A percentile compares a stretch with the other conserved stretches of the same genome.
phyloP scores from a whole-genome alignment of 2,797 vertebrate species.

The Macrochelys suwanniensis region DNA sequence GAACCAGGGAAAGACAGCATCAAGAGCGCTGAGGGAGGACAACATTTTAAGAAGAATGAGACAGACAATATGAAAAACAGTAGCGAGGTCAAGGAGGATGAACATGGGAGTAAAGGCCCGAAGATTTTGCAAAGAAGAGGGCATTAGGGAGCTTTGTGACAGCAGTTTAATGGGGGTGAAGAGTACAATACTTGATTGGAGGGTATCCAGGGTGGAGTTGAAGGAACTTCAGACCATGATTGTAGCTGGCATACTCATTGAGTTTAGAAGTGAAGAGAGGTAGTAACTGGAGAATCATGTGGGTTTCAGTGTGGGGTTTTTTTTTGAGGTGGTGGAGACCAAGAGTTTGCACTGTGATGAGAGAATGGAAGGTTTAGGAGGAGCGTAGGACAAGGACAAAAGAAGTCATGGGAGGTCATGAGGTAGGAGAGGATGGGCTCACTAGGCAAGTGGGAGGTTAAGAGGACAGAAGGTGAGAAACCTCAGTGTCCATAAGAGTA shows the following conservation, averaged over 20 bases:
- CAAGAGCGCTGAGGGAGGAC: background rate
- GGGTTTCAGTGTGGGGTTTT: no score
- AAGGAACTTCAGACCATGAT: no score
- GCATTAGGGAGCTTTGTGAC: no score
- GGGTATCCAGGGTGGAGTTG: no score
- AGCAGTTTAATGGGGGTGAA: no score
- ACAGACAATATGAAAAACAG: background rate
- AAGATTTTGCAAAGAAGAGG: background rate
- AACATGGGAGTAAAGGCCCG: background rate
- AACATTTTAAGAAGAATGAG: background rate
- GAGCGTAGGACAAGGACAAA: background rate
- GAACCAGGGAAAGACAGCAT: background rate
- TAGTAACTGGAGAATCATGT: no score
- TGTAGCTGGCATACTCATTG: no score
- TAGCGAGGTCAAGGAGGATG: background rate
- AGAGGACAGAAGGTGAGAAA: background rate
- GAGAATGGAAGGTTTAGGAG: no score
- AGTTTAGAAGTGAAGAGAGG: no score
- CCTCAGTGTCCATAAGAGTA: background rate
- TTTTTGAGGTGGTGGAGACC: no score
- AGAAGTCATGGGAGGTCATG: background rate
- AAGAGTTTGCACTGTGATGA: no score
- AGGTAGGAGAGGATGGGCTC: background rate
- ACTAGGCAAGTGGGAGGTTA: background rate
- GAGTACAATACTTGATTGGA: no score